phyloP scores from a whole-genome alignment of 2,797 vertebrate genomes.

The Echeneis naucrates region DNA sequence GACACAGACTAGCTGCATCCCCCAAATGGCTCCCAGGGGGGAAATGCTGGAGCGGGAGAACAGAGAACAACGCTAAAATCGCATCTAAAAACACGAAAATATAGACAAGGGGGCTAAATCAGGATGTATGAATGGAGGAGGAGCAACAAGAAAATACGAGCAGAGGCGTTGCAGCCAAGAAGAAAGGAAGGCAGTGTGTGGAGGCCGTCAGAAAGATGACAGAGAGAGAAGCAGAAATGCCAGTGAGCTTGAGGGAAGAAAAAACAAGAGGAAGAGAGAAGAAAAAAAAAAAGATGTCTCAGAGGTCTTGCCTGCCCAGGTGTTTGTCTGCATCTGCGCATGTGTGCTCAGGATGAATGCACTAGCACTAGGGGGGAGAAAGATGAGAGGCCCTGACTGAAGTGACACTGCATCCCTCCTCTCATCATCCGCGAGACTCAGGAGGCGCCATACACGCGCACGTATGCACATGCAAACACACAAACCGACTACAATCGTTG shows the following conservation, averaged over 20 bases:
- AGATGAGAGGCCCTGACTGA: constrained; percentile 76
- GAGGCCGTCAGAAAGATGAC: background rate
- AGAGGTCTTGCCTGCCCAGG: constrained; percentile 27
- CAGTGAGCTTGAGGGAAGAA: constrained; percentile 29
- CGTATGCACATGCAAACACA: constrained; percentile 17
- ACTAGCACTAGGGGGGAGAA: constrained; percentile 65
- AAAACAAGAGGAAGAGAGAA: constrained; percentile 1
- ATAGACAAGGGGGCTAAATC: constrained; percentile 55
- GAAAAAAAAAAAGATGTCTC: constrained; percentile 7
- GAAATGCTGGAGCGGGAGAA: constrained; percentile 41
- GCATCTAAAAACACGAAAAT: constrained; percentile 58
- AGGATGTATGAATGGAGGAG: constrained; percentile 58
- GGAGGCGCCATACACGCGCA: constrained; percentile 41
- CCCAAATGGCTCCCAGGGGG: constrained; percentile 63
- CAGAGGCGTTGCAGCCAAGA: constrained; percentile 45
- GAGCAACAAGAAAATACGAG: constrained; percentile 65
- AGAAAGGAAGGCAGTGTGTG: constrained; percentile 32
- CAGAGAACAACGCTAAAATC: constrained; percentile 50
- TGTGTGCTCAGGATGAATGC: constrained; percentile 61
- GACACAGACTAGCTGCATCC: constrained; percentile 49
- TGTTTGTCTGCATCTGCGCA: constrained; percentile 31
- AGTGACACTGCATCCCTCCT: constrained; percentile 78
- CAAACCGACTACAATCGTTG: constrained; percentile 17
- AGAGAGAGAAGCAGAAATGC: constrained; percentile 27
- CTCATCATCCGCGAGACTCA: constrained; percentile 67